A percentile compares a stretch with the other conserved stretches of the same genome.
phyloP scores from a whole-genome alignment of 2,888 invertebrate species.

The Aleiodes alternator region DNA sequence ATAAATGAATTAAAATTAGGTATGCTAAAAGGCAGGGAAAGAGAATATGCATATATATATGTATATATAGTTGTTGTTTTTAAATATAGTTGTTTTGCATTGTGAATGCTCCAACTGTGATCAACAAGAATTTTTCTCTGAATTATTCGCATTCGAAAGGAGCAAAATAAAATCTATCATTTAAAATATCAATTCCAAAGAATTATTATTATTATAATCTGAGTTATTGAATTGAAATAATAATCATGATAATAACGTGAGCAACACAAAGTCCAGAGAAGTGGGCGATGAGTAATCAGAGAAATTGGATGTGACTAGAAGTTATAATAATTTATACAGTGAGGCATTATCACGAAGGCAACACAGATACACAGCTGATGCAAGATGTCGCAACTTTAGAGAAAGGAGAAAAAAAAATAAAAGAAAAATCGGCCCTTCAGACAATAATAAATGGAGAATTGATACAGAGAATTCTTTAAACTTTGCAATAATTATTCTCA shows the following conservation, averaged over 20 bases:
- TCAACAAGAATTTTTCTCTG: too few species aligned
- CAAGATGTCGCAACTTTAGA: not conserved
- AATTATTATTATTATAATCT: too few species aligned
- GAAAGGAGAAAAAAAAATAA: not conserved
- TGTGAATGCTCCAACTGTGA: not conserved
- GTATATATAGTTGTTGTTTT: constrained; percentile 10
- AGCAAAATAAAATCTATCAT: too few species aligned
- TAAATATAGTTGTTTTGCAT: constrained; percentile 12
- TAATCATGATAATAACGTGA: too few species aligned
- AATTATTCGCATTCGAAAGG: too few species aligned
- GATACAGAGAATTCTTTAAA: too few species aligned
- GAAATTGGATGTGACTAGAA: not conserved
- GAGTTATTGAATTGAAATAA: too few species aligned
- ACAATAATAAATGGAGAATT: too few species aligned
- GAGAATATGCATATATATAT: not conserved
- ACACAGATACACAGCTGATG: not conserved
- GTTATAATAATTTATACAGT: not conserved
- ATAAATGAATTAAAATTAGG: constrained; percentile 22
- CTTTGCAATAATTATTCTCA: too few species aligned
- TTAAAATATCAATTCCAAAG: too few species aligned
- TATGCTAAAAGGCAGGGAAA: not conserved
- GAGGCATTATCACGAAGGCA: not conserved
- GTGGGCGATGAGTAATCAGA: too few species aligned
- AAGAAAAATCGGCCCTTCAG: not conserved
- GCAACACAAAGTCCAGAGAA: too few species aligned